phyloP scores from a whole-genome alignment of 2,888 invertebrate genomes.

The Sminthurinus aureus region DNA sequence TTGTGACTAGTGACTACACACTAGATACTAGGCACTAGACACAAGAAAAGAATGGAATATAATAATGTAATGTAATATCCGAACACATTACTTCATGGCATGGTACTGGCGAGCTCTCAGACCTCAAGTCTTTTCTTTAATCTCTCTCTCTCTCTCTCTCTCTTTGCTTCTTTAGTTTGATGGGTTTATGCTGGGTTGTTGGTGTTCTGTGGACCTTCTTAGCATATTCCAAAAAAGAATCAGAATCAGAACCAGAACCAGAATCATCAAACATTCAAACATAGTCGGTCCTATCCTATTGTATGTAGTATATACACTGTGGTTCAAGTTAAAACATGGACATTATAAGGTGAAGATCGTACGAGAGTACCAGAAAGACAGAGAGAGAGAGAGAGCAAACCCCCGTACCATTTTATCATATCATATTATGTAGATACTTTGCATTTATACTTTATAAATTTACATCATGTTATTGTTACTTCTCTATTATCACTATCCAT shows the following conservation, averaged over 20 bases:
- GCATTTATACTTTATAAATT: background rate
- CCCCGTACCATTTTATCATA: slow-evolving; percentile 21
- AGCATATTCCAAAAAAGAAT: background rate
- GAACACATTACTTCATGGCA: no score
- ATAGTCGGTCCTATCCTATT: background rate
- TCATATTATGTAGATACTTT: no score
- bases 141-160: no score
- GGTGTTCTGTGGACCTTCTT: background rate
- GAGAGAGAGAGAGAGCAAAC: slow-evolving; percentile 1
- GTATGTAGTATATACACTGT: no score
- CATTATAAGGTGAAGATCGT: background rate
- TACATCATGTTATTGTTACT: slow-evolving; percentile 13
- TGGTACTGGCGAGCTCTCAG: no score
- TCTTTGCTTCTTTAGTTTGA: no score
- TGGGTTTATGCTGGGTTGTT: background rate
- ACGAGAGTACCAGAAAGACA: no score
- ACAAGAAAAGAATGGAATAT: no score
- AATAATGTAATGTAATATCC: no score
- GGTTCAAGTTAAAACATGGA: background rate
- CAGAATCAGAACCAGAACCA: background rate
- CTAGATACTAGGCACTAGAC: no score
- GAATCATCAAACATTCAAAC: background rate
- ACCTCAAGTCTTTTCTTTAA: no score
- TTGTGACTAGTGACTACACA: no score
- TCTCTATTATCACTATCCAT: slow-evolving; percentile 21